phyloP scores from a whole-genome alignment of 2,797 vertebrate species.

The Argya squamiceps region DNA sequence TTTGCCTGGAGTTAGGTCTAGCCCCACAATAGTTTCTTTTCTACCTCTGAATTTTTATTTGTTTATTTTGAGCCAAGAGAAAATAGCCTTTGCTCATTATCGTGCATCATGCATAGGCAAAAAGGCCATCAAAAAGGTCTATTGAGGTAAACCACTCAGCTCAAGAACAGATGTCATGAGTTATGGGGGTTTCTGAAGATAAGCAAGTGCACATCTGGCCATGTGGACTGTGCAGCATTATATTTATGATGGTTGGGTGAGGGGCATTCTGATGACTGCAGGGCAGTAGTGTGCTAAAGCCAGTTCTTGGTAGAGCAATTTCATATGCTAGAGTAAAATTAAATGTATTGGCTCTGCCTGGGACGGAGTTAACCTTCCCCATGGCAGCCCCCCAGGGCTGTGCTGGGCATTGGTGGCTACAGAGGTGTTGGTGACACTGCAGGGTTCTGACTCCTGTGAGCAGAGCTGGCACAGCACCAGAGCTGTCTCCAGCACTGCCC shows the following conservation, averaged over 20 bases:
- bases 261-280: background rate
- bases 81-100: background rate
- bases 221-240: background rate
- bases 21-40: background rate
- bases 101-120: background rate
- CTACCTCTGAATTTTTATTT: background rate
- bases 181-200: background rate
- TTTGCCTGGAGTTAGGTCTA: background rate
- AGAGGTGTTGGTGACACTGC: background rate
- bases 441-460: background rate
- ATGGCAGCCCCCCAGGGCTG: background rate
- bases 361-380: background rate
- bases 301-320: background rate
- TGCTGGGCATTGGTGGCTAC: background rate
- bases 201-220: background rate
- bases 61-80: background rate
- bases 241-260: background rate
- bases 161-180: background rate
- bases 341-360: background rate
- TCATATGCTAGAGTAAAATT: background rate
- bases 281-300: background rate
- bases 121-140: background rate
- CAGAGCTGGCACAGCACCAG: background rate
- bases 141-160: background rate
- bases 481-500: rapidly evolving